phyloP scores from a whole-genome alignment of 2,797 vertebrate genomes.

The Lacerta agilis region DNA sequence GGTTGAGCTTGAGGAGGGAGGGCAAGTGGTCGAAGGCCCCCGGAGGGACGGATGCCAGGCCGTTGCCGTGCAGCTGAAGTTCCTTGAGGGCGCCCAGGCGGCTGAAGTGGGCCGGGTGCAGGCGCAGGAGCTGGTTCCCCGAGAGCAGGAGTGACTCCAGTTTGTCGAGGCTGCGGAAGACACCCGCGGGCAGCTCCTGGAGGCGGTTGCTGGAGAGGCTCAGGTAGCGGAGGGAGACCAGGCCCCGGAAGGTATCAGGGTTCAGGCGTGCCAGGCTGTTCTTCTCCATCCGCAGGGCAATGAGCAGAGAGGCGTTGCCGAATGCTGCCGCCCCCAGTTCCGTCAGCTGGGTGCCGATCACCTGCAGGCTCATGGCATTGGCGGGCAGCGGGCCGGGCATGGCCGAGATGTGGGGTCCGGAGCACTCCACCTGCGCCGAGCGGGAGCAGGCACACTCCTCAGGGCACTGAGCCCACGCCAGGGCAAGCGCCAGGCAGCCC shows the following conservation, averaged over 20 bases:
- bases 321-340: constrained; percentile 72
- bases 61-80: constrained; percentile 82
- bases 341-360: constrained; percentile 74
- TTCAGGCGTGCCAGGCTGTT: constrained; percentile 77
- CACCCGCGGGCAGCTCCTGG: constrained; percentile 69
- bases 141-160: constrained; percentile 81
- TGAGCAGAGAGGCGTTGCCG: constrained; percentile 76
- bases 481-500: not conserved
- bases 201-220: constrained; percentile 81
- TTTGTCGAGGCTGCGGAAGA: constrained; percentile 75
- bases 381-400: constrained; percentile 77
- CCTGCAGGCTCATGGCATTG: constrained; percentile 80
- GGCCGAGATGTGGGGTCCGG: constrained; percentile 44
- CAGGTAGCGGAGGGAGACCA: constrained; percentile 79
- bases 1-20: constrained; percentile 80
- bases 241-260: constrained; percentile 82
- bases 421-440: constrained; percentile 79
- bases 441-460: constrained; percentile 74
- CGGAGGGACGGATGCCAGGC: constrained; percentile 76
- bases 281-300: constrained; percentile 81
- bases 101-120: constrained; percentile 75
- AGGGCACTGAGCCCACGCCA: constrained; percentile 69
- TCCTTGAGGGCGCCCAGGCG: constrained; percentile 82
- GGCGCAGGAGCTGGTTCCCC: constrained; percentile 77
- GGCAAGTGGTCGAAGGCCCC: constrained; percentile 82